Evolutionary conservation across 2,888 invertebrate genomes (phyloP), one percentile per base, ranked within the genome.

Genomic region (Acrocera orbiculus): DNA sequence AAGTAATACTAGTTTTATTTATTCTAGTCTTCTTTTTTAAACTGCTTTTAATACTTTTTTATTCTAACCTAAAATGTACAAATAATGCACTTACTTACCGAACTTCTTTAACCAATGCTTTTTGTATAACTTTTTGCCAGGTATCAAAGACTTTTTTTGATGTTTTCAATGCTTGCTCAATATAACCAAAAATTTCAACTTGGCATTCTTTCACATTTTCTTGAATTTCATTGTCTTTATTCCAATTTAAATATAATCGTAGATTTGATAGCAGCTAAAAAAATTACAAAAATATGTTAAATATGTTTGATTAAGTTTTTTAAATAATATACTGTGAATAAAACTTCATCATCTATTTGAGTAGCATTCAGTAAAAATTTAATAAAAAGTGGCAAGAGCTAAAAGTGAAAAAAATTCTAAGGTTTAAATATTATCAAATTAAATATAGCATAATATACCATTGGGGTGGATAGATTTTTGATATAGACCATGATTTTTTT

Each of bases 71-170:
- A n/a, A n/a, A n/a, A n/a, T n/a, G n/a, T n/a, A n/a, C n/a, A n/a
- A n/a, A n/a, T n/a, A n/a, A n/a, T n/a, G n/a, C n/a, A n/a, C n/a
- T 4, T 22, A 23, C 23, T 11, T 23, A 23, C 23, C 11, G n/a
- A 9, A 23, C 4, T 23, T 23, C 23, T 11, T 23, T 11, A 4
- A 4, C 23, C 5, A 38, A 47, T 19, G 49, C 46, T 5, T 43
- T 41, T 25, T 45, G 43, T 25, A 54, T 49, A 1, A 40, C 42
- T 30, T 53, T 57, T 27, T 57, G 52, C 55, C 59, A 59, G 25
- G 45, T 41, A 19, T 52, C 49, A 36, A 49, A 59, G 17, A 60
- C 51, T 26, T 49, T 50, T 32, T 54, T 54, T 2, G 53, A 56
- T n/a, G 53, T 49, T 9, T 48, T 55, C 5, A 59, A 40, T 2